Evolutionary conservation across 2,888 invertebrate genomes (phyloP).

Genomic region (Apodemia zela): DNA sequence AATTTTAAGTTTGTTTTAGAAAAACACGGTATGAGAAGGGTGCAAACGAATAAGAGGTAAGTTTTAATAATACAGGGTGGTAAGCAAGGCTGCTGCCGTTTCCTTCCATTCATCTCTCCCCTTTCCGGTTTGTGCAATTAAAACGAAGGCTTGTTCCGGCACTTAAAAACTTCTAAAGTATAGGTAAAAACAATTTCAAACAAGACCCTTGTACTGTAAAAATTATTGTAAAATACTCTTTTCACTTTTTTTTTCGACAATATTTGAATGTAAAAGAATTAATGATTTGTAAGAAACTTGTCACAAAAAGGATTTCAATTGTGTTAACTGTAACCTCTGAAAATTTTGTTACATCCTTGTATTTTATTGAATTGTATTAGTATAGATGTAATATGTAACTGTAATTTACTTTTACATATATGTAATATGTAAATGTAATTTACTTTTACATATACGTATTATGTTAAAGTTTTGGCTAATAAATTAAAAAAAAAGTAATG

Average conservation of each 20-base stretch:
- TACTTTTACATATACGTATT: too few species aligned
- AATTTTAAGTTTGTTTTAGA: neutral
- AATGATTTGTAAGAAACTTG: constrained; percentile 17
- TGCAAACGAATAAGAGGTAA: constrained; percentile 65
- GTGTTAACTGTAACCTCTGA: too few species aligned
- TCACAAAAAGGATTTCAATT: too few species aligned
- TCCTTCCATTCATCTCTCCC: constrained; percentile 77
- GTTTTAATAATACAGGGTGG: constrained; percentile 77
- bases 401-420: too few species aligned
- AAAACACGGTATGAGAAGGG: constrained; percentile 42
- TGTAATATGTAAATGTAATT: too few species aligned
- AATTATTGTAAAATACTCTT: constrained; percentile 39
- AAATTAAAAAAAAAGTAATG: too few species aligned
- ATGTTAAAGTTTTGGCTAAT: too few species aligned
- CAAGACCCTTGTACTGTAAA: constrained; percentile 40
- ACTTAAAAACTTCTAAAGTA: constrained; percentile 76
- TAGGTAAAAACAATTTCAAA: constrained; percentile 66
- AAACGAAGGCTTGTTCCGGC: constrained; percentile 75
- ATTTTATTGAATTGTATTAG: too few species aligned
- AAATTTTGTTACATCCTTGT: too few species aligned
- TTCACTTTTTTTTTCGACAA: constrained; percentile 5
- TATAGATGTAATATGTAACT: too few species aligned
- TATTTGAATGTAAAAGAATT: constrained; percentile 15
- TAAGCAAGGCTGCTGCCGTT: constrained; percentile 70
- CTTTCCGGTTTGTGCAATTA: constrained; percentile 77